A percentile compares a stretch with the other conserved stretches of the same genome.
These are phyloP conservation scores for Shinisaurus crocodilurus DNA, from an alignment of 2,113 vertebrate species.

Conservation along the genomic window DNA sequence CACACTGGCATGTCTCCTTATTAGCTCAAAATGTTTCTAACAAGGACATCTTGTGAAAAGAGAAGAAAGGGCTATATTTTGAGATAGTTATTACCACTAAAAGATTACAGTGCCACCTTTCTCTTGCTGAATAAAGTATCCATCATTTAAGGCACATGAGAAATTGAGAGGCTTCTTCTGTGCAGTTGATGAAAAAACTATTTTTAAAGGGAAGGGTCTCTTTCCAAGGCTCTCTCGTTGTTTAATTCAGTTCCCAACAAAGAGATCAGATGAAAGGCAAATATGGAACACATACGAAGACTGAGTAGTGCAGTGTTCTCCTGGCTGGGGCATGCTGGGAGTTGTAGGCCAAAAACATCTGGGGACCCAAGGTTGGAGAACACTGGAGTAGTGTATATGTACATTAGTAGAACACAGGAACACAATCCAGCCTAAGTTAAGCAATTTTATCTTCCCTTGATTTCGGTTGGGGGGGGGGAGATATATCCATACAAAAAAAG, in stretches of 20 bases:
- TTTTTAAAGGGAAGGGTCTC: constrained; percentile 7
- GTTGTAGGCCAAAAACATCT: too few species aligned
- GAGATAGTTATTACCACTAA: constrained; percentile 39
- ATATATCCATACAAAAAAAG: not conserved
- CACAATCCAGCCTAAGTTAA: not conserved
- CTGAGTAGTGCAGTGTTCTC: too few species aligned
- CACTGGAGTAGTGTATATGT: too few species aligned
- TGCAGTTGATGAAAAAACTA: constrained; percentile 18
- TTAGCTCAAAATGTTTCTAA: constrained; percentile 36
- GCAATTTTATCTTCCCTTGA: not conserved
- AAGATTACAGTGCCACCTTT: constrained; percentile 53
- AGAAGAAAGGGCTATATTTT: constrained; percentile 45
- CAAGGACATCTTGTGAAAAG: constrained; percentile 30
- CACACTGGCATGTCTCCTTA: constrained; percentile 22
- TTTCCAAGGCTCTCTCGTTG: not conserved
- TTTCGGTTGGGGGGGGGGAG: not conserved
- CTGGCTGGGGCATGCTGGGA: too few species aligned
- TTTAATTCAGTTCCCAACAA: not conserved
- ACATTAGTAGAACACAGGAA: not conserved
- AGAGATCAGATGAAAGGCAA: not conserved
- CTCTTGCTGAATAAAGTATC: constrained; percentile 43
- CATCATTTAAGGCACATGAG: constrained; percentile 35
- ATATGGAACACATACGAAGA: not conserved
- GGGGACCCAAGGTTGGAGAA: too few species aligned
- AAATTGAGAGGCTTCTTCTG: constrained; percentile 23